These are phyloP conservation scores for Acleris holmiana DNA, from an alignment of 2,888 invertebrate genomes.

Conservation along the genomic window DNA sequence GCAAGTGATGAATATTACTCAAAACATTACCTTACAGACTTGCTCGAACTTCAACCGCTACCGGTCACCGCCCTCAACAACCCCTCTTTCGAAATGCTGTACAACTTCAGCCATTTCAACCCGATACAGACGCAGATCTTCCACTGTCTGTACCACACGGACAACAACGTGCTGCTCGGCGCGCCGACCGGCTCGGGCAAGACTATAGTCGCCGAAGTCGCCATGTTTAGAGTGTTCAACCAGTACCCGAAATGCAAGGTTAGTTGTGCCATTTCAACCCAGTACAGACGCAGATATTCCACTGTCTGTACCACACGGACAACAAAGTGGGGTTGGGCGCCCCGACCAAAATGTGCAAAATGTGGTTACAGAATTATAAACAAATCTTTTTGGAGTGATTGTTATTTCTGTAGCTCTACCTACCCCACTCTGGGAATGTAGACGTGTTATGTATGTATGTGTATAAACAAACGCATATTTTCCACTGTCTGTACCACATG, in stretches of 20 bases:
- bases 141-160: conserved; percentile 97
- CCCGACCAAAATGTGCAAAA: conserved; percentile 84
- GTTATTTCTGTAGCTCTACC: too few relatives aligned
- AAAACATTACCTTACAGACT: conserved; percentile 80
- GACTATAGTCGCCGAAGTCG: conserved; percentile 98
- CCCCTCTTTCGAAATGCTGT: conserved; percentile 90
- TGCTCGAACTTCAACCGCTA: conserved; percentile 95
- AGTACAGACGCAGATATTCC: conserved; percentile 96
- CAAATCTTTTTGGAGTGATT: too few relatives aligned
- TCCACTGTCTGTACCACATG: conserved; percentile 97
- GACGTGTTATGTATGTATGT: too few relatives aligned
- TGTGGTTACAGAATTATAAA: too few relatives aligned
- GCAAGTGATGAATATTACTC: not conserved
- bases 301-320: conserved; percentile 97
- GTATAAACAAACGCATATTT: conserved; percentile 82
- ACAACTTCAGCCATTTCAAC: conserved; percentile 97
- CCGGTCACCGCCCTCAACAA: conserved; percentile 93
- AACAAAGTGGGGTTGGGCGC: conserved; percentile 97
- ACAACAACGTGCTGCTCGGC: conserved; percentile 95
- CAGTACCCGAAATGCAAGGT: conserved; percentile 91
- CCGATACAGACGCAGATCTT: conserved; percentile 99
- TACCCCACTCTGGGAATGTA: too few relatives aligned
- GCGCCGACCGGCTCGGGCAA: conserved; percentile 99
- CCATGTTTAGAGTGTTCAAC: conserved; percentile 96
- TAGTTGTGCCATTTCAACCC: conserved; percentile 26